Base-by-base conservation (phyloP, 2,113 vertebrate genomes). In the Cricetomys ansorgei region DNA sequence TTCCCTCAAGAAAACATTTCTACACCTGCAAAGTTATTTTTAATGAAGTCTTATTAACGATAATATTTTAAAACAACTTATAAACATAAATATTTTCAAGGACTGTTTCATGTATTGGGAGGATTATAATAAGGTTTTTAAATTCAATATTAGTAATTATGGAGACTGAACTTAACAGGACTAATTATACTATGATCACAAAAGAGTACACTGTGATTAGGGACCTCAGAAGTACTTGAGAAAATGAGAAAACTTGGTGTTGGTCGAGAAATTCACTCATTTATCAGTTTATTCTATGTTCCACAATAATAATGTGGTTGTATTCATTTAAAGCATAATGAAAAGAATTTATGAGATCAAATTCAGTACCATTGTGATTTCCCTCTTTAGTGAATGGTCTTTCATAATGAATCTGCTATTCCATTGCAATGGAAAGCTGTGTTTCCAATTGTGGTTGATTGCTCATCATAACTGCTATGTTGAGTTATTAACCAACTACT, bases 191-290 rank as follows among this genome's bases (percentile, higher is more conserved):
- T 95, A 40, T 85, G 37, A 96, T 94, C 96, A 88, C 59, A 93
- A 84, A 96, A 93, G 29, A 88, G 13, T 70, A 6, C 57, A 76
- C 19, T 53, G 45, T 93, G 59, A 70, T 96, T 88, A 92, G 87
- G 96, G 92, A 57, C 29, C 64, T 92, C 89, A 76, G 31, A 92
- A 31, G 40, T 92, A 76, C 69, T 96, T 88, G 75, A 69, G 21
- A 25, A 57, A 92, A 97, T 96, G 79, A 96, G 34, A 27, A 97
- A 94, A 97, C 79, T 97, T 96, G 25, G 77, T 79, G 55, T 85
- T 75, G 21, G 17, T 91, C 2, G 67, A 88, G n/a, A 97, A 86
- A 94, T 92, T 76, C 10, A 59, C 12, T 89, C 25, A 88, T 93
- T 95, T 84, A 89, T 92, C 70, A 94, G 73, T 97, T 77, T 92